Evolutionary conservation across 2,113 vertebrate genomes (phyloP).

Genomic region (Mus pahari): DNA sequence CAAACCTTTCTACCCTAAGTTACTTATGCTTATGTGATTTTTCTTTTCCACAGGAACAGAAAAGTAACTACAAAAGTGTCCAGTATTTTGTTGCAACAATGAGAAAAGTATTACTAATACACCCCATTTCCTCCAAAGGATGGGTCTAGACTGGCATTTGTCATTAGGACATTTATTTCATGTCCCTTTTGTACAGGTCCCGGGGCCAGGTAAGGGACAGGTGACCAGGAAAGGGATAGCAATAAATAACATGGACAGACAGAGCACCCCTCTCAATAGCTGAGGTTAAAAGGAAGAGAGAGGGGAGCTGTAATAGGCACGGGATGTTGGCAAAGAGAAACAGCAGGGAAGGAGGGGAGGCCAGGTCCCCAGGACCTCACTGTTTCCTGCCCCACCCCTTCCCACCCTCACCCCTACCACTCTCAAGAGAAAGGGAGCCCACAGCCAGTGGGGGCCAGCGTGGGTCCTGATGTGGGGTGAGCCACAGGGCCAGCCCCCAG

Average conservation of each 20-base stretch:
- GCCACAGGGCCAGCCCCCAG: neutral
- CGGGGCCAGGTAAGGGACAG: constrained; percentile 39
- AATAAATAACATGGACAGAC: constrained; percentile 83
- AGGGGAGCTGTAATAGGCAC: constrained; percentile 43
- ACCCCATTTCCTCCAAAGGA: neutral
- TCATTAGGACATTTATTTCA: constrained; percentile 74
- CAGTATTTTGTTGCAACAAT: neutral
- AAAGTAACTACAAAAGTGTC: neutral
- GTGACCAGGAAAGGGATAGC: constrained; percentile 45
- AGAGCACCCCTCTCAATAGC: constrained; percentile 75
- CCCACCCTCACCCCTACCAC: neutral
- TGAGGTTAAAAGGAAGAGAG: constrained; percentile 73
- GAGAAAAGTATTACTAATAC: neutral
- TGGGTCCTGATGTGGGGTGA: constrained; percentile 55
- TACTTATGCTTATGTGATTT: neutral
- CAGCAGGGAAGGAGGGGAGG: constrained; percentile 38
- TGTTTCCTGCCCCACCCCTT: constrained; percentile 34
- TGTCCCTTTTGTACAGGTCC: constrained; percentile 49
- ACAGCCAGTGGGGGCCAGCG: constrained; percentile 57
- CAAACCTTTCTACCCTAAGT: neutral
- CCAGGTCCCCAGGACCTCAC: constrained; percentile 36
- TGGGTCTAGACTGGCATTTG: neutral
- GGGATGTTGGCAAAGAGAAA: neutral
- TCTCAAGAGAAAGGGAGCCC: constrained; percentile 57
- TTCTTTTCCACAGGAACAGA: neutral